Base-by-base conservation (phyloP, 2,888 invertebrate species). In the Cynaeus angustus region DNA sequence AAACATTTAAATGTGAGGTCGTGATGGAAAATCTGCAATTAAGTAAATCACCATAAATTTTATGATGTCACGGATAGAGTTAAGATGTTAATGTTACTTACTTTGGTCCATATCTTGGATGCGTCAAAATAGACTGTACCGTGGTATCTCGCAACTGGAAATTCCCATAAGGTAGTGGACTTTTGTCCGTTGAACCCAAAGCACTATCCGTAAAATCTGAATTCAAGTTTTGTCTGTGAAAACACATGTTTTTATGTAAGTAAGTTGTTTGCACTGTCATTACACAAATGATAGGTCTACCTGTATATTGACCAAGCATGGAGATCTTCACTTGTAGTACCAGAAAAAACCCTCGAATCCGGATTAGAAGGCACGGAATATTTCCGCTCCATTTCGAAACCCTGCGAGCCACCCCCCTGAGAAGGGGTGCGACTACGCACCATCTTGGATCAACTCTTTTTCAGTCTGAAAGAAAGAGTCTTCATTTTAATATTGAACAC, bases 281-380 rank as follows among this genome's bases (percentile, higher is more conserved):
- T 37, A 48, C 13, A 16, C 13, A 10, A 21, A 21, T 21, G 4
- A 21, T 21, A 21, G 21, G 45, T 16, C 33, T 43, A 94, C 94
- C 94, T 92, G 87, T 95, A 95, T 84, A 97, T 97, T 75, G 96
- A 96, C 97, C 97, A 97, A 70, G 97, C 97, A 85, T 97, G 97
- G 71, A 97, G 89, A 84, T 97, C 97, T 83, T 97, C 96, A 58
- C 94, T 94, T 77, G 95, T 94, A 83, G 94, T 94, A 72, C 91
- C 92, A 72, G 94, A 90, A 69, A 92, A 92, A 77, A 88, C 85
- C 73, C 88, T 82, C n/a, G 89, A 89, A 78, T 91, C 90, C 67
- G 94, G 91, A 84, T 93, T 92, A 77, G 94, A 93, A 26, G 95
- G 95, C 83, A 95, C 94, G 61, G 95, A 95, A 87, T 96, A 96